A percentile compares a stretch with the other conserved stretches of the same genome.
Conservation (phyloP, 2,797 vertebrate genomes). For the Buphagus erythrorhynchus region DNA sequence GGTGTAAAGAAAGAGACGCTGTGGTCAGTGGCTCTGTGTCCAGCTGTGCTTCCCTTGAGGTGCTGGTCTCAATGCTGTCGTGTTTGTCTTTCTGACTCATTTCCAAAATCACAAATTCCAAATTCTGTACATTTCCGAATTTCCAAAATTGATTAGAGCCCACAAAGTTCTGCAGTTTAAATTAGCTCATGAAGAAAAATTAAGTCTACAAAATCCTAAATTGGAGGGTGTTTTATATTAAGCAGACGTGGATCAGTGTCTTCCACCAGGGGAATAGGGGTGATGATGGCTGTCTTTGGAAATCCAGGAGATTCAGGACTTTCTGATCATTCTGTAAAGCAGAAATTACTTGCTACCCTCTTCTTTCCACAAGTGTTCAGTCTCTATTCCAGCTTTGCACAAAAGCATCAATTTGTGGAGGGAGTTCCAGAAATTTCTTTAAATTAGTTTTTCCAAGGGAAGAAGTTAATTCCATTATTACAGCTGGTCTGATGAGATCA, state of each 20-base stretch:
- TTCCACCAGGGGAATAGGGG: background rate
- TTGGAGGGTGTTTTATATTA: background rate
- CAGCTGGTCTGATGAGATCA: background rate
- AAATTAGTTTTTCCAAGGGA: background rate
- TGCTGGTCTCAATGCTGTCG: fast-evolving
- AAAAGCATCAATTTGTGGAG: background rate
- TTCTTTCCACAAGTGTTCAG: background rate
- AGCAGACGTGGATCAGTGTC: fast-evolving
- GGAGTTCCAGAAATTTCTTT: background rate
- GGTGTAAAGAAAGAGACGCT: background rate
- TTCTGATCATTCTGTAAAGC: background rate
- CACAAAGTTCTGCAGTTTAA: background rate
- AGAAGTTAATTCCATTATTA: background rate
- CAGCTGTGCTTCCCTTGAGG: background rate
- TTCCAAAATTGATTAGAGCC: background rate
- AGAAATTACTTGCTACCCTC: background rate
- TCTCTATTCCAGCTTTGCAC: background rate
- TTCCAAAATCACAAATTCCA: background rate
- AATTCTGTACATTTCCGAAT: background rate
- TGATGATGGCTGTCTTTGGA: fast-evolving
- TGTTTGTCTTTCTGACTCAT: background rate
- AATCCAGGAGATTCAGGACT: background rate
- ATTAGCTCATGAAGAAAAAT: background rate
- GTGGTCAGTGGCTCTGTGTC: background rate
- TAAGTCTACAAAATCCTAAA: background rate